phyloP scores from a whole-genome alignment of 2,888 invertebrate genomes.

The Xylota sylvarum region DNA sequence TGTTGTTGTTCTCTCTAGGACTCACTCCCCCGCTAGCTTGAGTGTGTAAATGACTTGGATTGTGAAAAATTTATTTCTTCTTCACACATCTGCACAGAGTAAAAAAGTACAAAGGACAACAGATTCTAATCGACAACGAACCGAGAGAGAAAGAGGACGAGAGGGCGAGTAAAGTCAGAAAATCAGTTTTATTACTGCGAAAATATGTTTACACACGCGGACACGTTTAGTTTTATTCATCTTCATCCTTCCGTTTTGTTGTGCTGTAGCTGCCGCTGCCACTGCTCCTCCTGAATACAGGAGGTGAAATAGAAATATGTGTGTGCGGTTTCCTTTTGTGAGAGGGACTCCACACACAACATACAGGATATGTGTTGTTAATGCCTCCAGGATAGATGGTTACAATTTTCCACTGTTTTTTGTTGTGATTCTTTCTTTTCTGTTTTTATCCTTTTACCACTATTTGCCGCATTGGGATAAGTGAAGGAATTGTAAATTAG shows the following conservation, averaged over 20 bases:
- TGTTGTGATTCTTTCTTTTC: slow-evolving; percentile 7
- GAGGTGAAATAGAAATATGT: not conserved
- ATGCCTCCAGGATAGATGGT: slow-evolving; percentile 47
- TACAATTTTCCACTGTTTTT: slow-evolving; percentile 19
- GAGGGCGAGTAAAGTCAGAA: slow-evolving; percentile 41
- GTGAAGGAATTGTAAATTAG: slow-evolving; percentile 54
- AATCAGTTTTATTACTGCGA: slow-evolving; percentile 57
- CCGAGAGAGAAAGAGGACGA: not conserved
- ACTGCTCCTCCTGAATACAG: not conserved
- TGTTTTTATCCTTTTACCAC: slow-evolving; percentile 4
- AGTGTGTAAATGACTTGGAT: slow-evolving; percentile 42
- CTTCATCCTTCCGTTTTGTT: slow-evolving; percentile 5
- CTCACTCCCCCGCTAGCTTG: not conserved
- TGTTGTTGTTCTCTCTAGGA: not conserved
- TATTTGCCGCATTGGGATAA: slow-evolving; percentile 47
- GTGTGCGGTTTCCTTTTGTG: not conserved
- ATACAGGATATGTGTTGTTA: slow-evolving; percentile 50
- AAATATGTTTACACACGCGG: slow-evolving; percentile 64
- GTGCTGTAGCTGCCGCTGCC: not conserved
- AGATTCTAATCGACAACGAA: slow-evolving; percentile 6
- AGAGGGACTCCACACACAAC: slow-evolving; percentile 14
- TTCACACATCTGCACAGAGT: slow-evolving; percentile 12
- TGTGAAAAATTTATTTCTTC: slow-evolving; percentile 33
- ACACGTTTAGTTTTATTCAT: slow-evolving; percentile 46
- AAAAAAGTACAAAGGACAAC: slow-evolving; percentile 39